Base-by-base conservation (phyloP, 2,797 vertebrate species). In the Chlorospingus semifuscus region DNA sequence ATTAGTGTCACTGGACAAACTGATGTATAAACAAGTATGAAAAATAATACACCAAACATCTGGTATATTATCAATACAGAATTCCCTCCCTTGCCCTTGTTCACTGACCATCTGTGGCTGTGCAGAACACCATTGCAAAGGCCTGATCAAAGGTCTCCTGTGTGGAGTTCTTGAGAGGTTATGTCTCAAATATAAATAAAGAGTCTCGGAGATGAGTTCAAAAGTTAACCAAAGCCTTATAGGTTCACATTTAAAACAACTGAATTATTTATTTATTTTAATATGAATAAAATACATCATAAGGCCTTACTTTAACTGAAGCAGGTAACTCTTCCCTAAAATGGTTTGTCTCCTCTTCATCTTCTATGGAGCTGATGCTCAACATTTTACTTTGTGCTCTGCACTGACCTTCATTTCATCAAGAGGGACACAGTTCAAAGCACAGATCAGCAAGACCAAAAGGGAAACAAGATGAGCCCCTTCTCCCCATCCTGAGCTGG, bases 1-100 rank as follows among this genome's bases (percentile, higher is more conserved):
- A 36, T 79, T 8, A 69, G 29, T 72, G 27, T 53, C 34, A 39
- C 41, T 20, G 50, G 46, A 41, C 26, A 69, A 76, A 57, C 16
- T 7, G 32, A 52, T 27, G 12, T 22, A 64, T n/a, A 36, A 71
- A 50, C 37, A 75, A 59, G 21, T 47, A 20, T 36, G 41, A 64
- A 64, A 84, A 91, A 36, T 17, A 52, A 44, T 21, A 71, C 29
- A 82, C 8, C 30, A 34, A 75, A 53, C 22, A 49, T 13, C 27
- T 2, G 0, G 29, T 37, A 15, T 29, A 11, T 56, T 53, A 46
- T 4, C 0, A 0, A 20, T 26, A 32, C 8, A 76, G 50, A 60
- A 87, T n/a, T 76, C 12, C 46, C 30, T 69, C 63, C 46, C 15
- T 53, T 53, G 32, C 18, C 55, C 42, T 53, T 70, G 7, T 30